Base-by-base conservation (phyloP, 2,113 vertebrate species). In the Melanostigma gelatinosum region DNA sequence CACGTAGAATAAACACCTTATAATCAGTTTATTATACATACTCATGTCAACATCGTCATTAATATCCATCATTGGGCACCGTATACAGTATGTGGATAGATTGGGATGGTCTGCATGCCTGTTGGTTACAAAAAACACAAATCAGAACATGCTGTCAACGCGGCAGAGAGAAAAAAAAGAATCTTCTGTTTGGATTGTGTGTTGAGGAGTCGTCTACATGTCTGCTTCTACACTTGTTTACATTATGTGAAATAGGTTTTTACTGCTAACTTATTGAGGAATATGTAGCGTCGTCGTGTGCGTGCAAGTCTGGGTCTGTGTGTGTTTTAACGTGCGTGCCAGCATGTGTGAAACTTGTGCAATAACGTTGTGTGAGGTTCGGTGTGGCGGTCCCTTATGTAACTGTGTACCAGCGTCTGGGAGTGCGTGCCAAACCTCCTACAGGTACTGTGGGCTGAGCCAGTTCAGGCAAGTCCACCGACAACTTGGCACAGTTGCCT, bases 21-120 rank as follows among this genome's bases (percentile, higher is more conserved):
- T 27, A 89, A 81, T 80, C 58, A 71, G 54, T 92, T 90, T 92
- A 92, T 91, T 89, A 75, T 84, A 76, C 81, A 81, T 90, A 87
- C 77, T 91, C 85, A 84, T 91, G 85, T 88, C 83, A 84, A 81
- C 79, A 92, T 83, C 75, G 82, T 83, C 81, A 85, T 80, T 72
- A 79, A 86, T 77, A 86, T 88, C 69, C 87, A 91, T 92, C 80
- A 67, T 83, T 92, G 94, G 91, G 92, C 92, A 93, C 92, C 86
- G 72, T 88, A 85, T 84, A 38, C 67, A 70, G 67, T 38, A 91
- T 87, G 76, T 75, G 86, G 76, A 88, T 50, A 84, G 68, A 83
- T 13, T 62, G 74, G 87, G 88, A 85, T 84, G 20, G 46, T 91
- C 68, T 87, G 77, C 92, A 93, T 93, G 78, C 91, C 91, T 81